Conservation (phyloP, 2,797 vertebrate species). For the Mus spretus region DNA sequence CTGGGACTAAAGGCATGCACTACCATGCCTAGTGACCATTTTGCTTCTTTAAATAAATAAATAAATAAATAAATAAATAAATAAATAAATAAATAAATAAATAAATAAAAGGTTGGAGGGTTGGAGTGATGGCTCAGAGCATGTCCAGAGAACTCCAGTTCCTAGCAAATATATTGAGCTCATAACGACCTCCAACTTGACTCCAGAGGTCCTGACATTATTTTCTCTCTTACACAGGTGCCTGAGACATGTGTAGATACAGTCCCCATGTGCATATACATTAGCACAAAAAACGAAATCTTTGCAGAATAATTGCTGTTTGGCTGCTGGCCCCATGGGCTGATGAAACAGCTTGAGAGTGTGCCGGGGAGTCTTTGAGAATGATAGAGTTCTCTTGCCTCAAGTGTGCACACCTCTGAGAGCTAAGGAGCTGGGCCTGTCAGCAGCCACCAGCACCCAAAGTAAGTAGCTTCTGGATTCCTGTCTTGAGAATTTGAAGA, state of each 20-base stretch:
- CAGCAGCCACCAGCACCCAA: background rate
- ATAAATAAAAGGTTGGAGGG: background rate
- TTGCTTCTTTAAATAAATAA: background rate
- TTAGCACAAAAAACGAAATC: background rate
- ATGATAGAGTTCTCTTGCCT: background rate
- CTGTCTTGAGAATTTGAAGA: background rate
- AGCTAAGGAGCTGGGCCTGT: background rate
- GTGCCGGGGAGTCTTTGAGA: background rate
- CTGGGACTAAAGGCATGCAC: background rate
- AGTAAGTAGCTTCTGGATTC: background rate
- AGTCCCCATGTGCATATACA: background rate
- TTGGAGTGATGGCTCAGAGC: background rate
- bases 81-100: background rate
- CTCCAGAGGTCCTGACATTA: background rate
- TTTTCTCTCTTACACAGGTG: background rate
- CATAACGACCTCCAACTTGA: background rate
- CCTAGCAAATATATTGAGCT: background rate
- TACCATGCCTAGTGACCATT: background rate
- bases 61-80: background rate
- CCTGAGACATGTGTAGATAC: background rate
- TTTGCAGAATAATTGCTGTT: background rate
- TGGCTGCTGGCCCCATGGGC: background rate
- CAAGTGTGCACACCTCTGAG: background rate
- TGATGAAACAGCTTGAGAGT: background rate
- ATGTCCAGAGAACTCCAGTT: background rate